phyloP scores from a whole-genome alignment of 2,113 vertebrate species.

The Podarcis raffonei region DNA sequence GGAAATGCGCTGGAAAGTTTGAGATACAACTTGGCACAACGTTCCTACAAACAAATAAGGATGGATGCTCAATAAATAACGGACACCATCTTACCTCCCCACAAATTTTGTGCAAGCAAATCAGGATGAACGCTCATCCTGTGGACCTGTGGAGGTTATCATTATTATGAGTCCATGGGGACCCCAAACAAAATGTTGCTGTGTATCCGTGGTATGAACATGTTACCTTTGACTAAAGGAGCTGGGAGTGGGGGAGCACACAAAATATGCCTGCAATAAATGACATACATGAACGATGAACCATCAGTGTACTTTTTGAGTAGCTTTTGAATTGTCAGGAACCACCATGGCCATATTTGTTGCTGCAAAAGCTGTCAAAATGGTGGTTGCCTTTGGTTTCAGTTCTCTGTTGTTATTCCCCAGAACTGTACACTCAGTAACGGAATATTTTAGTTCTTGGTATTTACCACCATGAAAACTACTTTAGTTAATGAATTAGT shows the following conservation, averaged over 20 bases:
- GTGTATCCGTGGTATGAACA: neutral
- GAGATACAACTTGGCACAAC: neutral
- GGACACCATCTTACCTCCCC: too few relatives aligned
- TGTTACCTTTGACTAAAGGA: neutral
- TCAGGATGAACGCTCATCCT: neutral
- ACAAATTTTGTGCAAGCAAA: neutral
- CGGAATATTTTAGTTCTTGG: neutral
- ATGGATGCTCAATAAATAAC: too few relatives aligned
- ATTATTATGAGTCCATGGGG: neutral
- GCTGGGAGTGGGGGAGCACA: too few relatives aligned
- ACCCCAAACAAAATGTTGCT: neutral
- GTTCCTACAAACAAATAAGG: neutral
- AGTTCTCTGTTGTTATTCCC: neutral
- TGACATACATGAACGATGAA: neutral
- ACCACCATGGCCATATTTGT: neutral
- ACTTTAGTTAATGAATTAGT: neutral
- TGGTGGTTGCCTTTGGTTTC: neutral
- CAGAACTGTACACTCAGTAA: neutral
- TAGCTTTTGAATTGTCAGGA: neutral
- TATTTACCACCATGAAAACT: neutral
- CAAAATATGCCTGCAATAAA: neutral
- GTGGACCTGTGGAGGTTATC: slow-evolving; percentile 35
- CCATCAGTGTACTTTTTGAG: neutral
- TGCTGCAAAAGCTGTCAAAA: neutral
- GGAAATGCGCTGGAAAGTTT: neutral